Percentiles rank a stretch among this genome's conserved stretches.
Evolutionary conservation across 2,797 vertebrate genomes (phyloP).

Genomic region (Rhinella marina): DNA sequence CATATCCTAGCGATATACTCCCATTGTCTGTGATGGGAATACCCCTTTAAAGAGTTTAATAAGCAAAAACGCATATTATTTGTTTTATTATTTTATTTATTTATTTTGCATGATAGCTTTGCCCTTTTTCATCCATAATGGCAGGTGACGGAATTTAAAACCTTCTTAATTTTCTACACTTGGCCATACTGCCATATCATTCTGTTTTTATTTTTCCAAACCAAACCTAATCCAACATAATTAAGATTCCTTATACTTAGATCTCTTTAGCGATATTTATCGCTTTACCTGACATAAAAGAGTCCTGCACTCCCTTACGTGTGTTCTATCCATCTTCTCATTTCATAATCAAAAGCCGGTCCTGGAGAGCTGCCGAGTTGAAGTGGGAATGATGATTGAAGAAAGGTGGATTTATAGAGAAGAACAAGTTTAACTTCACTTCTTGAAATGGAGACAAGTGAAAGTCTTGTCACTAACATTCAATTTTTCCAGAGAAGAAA

Average conservation of each 20-base stretch:
- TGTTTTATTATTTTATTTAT: not conserved
- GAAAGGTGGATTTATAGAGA: constrained; percentile 29
- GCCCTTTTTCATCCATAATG: not conserved
- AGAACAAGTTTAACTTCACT: constrained; percentile 51
- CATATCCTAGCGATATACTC: too few relatives aligned
- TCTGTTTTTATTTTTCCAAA: constrained; percentile 1
- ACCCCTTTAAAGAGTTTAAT: not conserved
- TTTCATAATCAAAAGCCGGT: constrained; percentile 31
- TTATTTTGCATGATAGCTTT: not conserved
- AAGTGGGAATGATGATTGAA: constrained; percentile 46
- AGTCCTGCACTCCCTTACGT: not conserved
- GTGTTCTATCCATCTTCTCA: constrained; percentile 15
- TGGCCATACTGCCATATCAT: not conserved
- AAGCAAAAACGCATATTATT: not conserved
- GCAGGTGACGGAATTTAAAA: not conserved
- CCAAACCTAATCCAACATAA: constrained; percentile 3
- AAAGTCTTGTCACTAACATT: constrained; percentile 52
- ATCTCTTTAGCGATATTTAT: not conserved
- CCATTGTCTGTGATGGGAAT: too few relatives aligned
- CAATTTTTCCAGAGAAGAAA: constrained; percentile 42
- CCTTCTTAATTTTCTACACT: not conserved
- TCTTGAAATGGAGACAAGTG: constrained; percentile 51
- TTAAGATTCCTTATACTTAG: not conserved
- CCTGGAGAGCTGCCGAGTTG: constrained; percentile 11
- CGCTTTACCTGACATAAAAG: not conserved